phyloP scores from a whole-genome alignment of 2,797 vertebrate species.

The Hydrolagus colliei region DNA sequence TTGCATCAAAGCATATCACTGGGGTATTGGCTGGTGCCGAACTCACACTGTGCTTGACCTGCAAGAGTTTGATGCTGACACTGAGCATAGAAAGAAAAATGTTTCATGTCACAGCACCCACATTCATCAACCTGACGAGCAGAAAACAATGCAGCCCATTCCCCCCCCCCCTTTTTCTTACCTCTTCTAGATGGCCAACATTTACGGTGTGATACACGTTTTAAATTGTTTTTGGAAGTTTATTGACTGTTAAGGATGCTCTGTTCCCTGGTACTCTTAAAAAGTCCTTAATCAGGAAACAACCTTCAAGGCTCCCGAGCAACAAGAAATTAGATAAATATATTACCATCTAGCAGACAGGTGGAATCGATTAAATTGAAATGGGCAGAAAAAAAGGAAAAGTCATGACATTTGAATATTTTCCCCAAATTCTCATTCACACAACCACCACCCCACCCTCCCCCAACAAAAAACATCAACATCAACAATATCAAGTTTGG shows the following conservation, averaged over 20 bases:
- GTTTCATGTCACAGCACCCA: background rate
- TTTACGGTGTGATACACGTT: background rate
- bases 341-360: background rate
- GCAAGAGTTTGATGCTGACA: background rate
- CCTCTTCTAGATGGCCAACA: background rate
- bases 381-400: background rate
- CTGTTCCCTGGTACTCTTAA: background rate
- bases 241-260: background rate
- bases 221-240: background rate
- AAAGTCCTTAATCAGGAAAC: background rate
- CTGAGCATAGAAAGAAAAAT: background rate
- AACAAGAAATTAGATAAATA: background rate
- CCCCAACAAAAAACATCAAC: too few species aligned
- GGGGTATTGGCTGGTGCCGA: background rate
- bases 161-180: too few species aligned
- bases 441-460: too few species aligned
- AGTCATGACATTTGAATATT: background rate
- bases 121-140: constrained; percentile 9
- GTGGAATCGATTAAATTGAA: background rate
- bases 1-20: too few species aligned
- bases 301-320: background rate
- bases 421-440: too few species aligned
- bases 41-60: background rate
- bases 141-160: background rate
- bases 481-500: too few species aligned